These are phyloP conservation scores for Cotesia chilonis DNA, from an alignment of 1,140 invertebrate species.

Conservation along the genomic window DNA sequence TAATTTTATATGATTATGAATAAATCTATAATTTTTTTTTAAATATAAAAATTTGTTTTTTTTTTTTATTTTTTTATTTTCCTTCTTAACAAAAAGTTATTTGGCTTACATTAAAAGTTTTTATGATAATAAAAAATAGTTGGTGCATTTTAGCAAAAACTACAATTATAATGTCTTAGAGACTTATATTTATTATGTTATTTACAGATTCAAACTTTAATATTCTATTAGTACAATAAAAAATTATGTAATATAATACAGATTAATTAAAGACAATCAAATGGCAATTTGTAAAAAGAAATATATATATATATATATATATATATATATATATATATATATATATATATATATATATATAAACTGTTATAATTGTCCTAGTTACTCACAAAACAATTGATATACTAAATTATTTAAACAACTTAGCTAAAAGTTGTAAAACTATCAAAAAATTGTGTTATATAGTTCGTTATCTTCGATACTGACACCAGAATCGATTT, in stretches of 20 bases:
- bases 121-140: background rate
- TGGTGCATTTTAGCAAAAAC: constrained; percentile 2
- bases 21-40: too few species aligned
- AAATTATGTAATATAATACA: constrained; percentile 43
- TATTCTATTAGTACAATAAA: constrained; percentile 4
- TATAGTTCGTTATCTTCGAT: constrained; percentile 61
- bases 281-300: background rate
- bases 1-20: too few species aligned
- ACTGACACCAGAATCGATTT: constrained; percentile 57
- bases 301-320: too few species aligned
- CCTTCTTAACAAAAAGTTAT: too few species aligned
- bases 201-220: constrained; percentile 2
- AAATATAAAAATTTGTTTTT: too few species aligned
- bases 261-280: constrained; percentile 1
- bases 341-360: too few species aligned
- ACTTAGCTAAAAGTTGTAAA: constrained; percentile 1
- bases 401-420: constrained; percentile 12
- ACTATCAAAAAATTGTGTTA: constrained; percentile 59
- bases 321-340: too few species aligned
- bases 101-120: too few species aligned
- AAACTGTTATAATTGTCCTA: too few species aligned
- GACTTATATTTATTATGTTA: constrained; percentile 5
- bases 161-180: background rate
- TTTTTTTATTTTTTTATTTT: too few species aligned
- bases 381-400: background rate